Conservation (phyloP, 2,888 invertebrate genomes). For the Leucoma salicis region DNA sequence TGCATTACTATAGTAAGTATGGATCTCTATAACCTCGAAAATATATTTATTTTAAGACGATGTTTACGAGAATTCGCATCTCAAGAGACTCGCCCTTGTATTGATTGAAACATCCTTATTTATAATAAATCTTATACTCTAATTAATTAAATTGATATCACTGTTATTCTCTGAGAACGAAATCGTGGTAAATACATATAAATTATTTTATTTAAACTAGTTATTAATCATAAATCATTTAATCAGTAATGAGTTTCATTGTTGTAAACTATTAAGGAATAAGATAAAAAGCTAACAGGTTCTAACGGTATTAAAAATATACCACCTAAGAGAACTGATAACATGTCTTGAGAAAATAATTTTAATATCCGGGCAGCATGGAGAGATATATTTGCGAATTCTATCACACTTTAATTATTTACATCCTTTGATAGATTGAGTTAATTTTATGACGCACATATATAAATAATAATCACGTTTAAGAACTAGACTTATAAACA, state of each 20-base stretch:
- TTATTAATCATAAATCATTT: neutral
- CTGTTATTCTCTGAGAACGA: neutral
- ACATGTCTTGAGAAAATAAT: neutral
- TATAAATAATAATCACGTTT: no score
- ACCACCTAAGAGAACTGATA: neutral
- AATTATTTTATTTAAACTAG: neutral
- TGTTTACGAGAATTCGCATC: no score
- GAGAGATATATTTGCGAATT: neutral
- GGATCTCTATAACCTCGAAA: no score
- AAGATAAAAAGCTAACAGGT: slow-evolving; percentile 6
- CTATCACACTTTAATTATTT: no score
- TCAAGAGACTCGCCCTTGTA: no score
- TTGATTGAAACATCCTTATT: no score
- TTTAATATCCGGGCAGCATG: neutral
- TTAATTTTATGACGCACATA: no score
- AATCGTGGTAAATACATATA: neutral
- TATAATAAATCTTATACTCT: neutral
- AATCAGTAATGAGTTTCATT: slow-evolving; percentile 10
- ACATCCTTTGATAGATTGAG: no score
- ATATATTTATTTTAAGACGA: no score
- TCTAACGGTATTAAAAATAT: slow-evolving; percentile 7
- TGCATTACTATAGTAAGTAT: no score
- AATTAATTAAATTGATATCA: neutral
- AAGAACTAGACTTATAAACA: no score
- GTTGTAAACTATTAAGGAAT: slow-evolving; percentile 2